phyloP scores from a whole-genome alignment of 2,113 vertebrate genomes.

The Bubalus kerabau region DNA sequence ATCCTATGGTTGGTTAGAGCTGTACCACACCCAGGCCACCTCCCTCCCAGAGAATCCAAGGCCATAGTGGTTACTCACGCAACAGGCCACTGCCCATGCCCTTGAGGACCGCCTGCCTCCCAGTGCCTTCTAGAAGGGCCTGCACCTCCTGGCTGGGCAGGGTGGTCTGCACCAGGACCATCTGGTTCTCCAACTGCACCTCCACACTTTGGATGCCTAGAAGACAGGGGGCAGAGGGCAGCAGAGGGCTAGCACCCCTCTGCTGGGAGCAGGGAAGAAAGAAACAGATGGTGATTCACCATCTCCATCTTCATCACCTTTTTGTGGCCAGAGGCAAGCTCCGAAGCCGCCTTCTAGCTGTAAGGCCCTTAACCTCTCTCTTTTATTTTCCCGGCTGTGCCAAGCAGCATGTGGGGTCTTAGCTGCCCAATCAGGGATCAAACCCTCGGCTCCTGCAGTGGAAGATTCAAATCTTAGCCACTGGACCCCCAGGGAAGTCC shows the following conservation, averaged over 20 bases:
- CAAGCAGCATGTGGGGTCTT: background rate
- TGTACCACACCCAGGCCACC: background rate
- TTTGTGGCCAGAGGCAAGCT: background rate
- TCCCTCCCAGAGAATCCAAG: background rate
- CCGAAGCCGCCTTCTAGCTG: background rate
- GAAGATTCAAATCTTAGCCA: background rate
- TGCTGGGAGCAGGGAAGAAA: background rate
- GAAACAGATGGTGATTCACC: background rate
- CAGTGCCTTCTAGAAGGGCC: conserved; percentile 84
- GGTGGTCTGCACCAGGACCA: conserved; percentile 86
- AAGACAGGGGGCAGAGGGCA: background rate
- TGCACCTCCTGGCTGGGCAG: conserved; percentile 84
- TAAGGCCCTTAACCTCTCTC: background rate
- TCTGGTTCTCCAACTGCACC: conserved; percentile 81
- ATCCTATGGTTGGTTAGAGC: background rate
- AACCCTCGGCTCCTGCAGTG: background rate
- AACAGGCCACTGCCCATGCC: conserved; percentile 82
- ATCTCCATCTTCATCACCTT: background rate
- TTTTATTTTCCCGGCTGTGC: background rate
- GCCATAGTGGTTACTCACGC: conserved; percentile 69
- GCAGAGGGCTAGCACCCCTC: background rate
- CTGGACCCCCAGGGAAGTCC: background rate
- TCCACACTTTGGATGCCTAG: conserved; percentile 83
- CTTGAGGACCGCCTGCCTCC: conserved; percentile 86
- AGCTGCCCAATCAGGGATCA: background rate